Evolutionary conservation across 2,797 vertebrate species (phyloP).

Genomic region (Acridotheres tristis): DNA sequence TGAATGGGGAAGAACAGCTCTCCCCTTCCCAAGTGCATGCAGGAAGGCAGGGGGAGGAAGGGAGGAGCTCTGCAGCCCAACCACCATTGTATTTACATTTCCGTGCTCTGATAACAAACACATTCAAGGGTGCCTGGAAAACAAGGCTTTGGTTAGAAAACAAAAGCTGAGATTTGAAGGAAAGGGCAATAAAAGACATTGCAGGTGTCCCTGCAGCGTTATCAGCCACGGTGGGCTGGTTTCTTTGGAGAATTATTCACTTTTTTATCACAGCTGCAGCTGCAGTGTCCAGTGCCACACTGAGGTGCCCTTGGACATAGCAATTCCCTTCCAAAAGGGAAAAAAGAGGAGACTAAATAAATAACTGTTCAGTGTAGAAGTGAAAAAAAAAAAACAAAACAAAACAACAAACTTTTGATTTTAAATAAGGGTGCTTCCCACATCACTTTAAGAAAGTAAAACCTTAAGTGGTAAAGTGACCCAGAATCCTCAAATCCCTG

Average conservation of each 20-base stretch:
- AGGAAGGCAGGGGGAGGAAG: conserved; percentile 65
- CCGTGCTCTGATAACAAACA: neutral
- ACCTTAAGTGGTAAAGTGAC: rapidly evolving
- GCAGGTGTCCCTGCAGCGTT: neutral
- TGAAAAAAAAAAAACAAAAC: neutral
- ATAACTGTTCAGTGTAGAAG: neutral
- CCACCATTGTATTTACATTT: conserved; percentile 57
- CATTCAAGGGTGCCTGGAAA: neutral
- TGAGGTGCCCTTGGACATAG: neutral
- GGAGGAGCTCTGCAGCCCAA: conserved; percentile 46
- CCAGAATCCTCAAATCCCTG: neutral
- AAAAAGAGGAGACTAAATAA: neutral
- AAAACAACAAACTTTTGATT: neutral
- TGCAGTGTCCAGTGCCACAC: neutral
- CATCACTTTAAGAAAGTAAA: neutral
- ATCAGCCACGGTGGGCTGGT: neutral
- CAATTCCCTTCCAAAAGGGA: neutral
- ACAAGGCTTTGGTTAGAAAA: neutral
- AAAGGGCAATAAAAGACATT: neutral
- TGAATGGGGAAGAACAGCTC: neutral
- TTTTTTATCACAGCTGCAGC: neutral
- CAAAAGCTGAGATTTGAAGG: neutral
- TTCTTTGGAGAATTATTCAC: neutral
- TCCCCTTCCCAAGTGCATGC: neutral
- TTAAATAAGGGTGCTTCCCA: neutral